Conservation (phyloP, 2,888 invertebrate species). For the Oxyscelio sp. region DNA sequence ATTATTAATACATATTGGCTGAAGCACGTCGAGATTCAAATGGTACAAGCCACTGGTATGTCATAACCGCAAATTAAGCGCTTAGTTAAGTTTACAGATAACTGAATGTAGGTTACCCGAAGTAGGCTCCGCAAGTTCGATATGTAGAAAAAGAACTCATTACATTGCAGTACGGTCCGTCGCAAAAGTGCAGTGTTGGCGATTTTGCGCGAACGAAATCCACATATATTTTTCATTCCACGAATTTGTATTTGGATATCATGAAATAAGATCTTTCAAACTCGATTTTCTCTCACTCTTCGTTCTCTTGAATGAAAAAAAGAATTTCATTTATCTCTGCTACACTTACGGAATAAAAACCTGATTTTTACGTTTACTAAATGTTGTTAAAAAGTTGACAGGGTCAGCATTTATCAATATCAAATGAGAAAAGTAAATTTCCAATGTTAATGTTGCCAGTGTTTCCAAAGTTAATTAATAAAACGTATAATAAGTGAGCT, state of each 20-base stretch:
- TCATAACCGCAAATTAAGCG: constrained; percentile 73
- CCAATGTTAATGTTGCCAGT: too few relatives aligned
- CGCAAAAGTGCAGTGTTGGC: constrained; percentile 32
- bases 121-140: constrained; percentile 41
- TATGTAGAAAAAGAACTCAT: constrained; percentile 21
- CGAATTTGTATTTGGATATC: constrained; percentile 9
- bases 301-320: neutral
- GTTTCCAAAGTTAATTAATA: too few relatives aligned
- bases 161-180: neutral
- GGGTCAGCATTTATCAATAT: too few relatives aligned
- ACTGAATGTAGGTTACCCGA: constrained; percentile 61
- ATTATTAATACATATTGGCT: constrained; percentile 66
- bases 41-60: constrained; percentile 68
- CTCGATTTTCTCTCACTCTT: neutral
- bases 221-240: neutral
- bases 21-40: constrained; percentile 67
- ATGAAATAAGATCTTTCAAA: neutral
- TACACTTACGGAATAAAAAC: too few relatives aligned
- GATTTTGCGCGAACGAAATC: constrained; percentile 7
- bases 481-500: too few relatives aligned
- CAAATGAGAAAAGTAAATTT: too few relatives aligned
- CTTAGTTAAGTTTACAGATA: constrained; percentile 69
- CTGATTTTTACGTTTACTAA: too few relatives aligned
- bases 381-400: too few relatives aligned
- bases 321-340: too few relatives aligned